These are phyloP conservation scores for Rhynchotus rufescens DNA, from an alignment of 2,797 vertebrate species.

Conservation along the genomic window DNA sequence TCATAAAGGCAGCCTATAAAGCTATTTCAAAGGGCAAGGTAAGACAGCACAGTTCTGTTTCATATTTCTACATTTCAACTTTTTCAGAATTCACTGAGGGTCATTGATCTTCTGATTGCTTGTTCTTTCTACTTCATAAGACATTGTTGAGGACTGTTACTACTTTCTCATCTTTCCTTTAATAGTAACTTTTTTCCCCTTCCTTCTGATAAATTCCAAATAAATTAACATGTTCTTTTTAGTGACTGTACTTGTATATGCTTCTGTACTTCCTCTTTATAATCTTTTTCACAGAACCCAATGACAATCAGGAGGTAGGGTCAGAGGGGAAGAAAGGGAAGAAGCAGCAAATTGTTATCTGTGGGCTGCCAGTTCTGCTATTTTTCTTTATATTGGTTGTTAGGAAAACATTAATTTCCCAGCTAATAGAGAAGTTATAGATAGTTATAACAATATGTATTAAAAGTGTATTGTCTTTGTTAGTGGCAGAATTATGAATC, in stretches of 20 bases:
- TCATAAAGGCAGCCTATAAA: constrained; percentile 92
- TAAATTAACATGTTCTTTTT: not conserved
- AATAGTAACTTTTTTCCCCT: not conserved
- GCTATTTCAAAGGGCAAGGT: constrained; percentile 97
- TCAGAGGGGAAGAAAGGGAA: not conserved
- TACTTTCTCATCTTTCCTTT: constrained; percentile 11
- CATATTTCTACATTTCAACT: not conserved
- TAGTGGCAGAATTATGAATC: not conserved
- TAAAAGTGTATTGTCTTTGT: not conserved
- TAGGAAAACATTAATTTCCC: not conserved
- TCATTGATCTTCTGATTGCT: constrained; percentile 1
- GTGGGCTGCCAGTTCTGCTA: not conserved
- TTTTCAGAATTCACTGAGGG: not conserved
- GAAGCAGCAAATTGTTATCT: not conserved
- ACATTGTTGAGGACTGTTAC: not conserved
- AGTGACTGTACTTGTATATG: not conserved
- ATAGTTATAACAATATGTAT: constrained; percentile 13
- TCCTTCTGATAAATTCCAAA: not conserved
- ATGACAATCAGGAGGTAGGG: not conserved
- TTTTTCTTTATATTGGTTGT: not conserved
- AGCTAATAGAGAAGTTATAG: not conserved
- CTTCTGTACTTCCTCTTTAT: not conserved
- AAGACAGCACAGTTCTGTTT: constrained; percentile 61
- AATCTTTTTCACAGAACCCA: not conserved
- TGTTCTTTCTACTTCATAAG: not conserved